Evolutionary conservation across 2,113 vertebrate genomes (phyloP).

Genomic region (Mesitornis unicolor): DNA sequence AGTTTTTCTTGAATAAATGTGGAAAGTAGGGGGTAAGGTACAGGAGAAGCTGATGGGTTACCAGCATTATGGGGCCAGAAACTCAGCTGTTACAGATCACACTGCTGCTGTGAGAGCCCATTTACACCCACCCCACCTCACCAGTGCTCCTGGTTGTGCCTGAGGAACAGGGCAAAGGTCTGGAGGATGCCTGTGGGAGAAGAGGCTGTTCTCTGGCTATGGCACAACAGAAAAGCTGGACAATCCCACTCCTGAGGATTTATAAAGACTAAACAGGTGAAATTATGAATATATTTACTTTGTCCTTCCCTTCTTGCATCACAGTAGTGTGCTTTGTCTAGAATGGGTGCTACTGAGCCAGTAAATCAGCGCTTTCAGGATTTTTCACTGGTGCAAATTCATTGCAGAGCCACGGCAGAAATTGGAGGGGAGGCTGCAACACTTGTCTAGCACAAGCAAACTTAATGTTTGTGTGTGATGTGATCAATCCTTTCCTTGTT

Average conservation of each 20-base stretch:
- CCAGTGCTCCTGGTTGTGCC: rapidly evolving
- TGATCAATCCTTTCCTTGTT: not conserved
- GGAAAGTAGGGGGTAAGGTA: not conserved
- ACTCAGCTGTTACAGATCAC: not conserved
- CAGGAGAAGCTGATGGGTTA: not conserved
- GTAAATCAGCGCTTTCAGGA: not conserved
- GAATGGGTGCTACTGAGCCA: not conserved
- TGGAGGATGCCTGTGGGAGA: rapidly evolving
- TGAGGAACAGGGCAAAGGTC: rapidly evolving
- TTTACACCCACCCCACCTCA: not conserved
- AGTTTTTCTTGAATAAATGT: rapidly evolving
- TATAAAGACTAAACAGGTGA: not conserved
- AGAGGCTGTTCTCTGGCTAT: rapidly evolving
- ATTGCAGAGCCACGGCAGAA: not conserved
- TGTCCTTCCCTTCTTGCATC: not conserved
- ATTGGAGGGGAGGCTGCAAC: not conserved
- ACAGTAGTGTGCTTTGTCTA: not conserved
- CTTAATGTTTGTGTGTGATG: rapidly evolving
- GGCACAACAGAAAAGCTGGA: not conserved
- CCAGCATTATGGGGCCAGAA: rapidly evolving
- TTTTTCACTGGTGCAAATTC: not conserved
- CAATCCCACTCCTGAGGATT: rapidly evolving
- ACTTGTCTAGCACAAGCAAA: not conserved
- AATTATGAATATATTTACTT: not conserved
- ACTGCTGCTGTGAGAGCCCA: rapidly evolving